A percentile compares a stretch with the other conserved stretches of the same genome.
These are phyloP conservation scores for Lycaon pictus DNA, from an alignment of 2,113 vertebrate species.

Conservation along the genomic window DNA sequence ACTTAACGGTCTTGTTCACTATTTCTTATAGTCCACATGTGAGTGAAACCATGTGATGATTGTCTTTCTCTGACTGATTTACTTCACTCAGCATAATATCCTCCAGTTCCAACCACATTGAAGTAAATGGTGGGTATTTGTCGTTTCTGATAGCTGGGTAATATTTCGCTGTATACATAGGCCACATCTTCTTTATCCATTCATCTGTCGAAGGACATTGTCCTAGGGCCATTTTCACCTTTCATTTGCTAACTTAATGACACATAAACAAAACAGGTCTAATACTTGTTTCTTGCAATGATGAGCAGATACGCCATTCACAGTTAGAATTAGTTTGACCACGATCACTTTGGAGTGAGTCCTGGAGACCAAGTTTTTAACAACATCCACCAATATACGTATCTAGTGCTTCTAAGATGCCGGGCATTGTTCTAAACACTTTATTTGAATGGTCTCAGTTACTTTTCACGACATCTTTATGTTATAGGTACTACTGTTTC, in stretches of 20 bases:
- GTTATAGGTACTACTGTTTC: neutral
- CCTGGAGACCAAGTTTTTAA: neutral
- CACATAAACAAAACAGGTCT: neutral
- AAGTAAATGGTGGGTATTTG: no score
- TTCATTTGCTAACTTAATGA: neutral
- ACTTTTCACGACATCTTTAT: neutral
- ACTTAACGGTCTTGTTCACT: no score
- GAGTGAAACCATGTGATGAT: no score
- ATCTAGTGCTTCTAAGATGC: neutral
- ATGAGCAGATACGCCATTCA: neutral
- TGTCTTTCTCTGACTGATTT: no score
- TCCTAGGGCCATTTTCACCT: neutral
- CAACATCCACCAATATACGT: no score
- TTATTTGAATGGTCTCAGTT: neutral
- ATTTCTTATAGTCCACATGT: no score
- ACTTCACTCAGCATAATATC: no score
- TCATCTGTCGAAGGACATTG: no score
- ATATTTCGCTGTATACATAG: no score
- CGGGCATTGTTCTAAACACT: neutral
- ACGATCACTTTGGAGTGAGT: neutral
- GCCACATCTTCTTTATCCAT: no score
- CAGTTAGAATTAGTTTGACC: neutral
- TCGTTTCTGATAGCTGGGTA: no score
- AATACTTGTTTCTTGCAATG: neutral
- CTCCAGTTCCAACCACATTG: no score